A percentile compares a stretch with the other conserved stretches of the same genome.
Evolutionary conservation across 30 jellyfish, hydroid and myxozoan species (phyloP).

Genomic region (Rhopilema esculentum): DNA sequence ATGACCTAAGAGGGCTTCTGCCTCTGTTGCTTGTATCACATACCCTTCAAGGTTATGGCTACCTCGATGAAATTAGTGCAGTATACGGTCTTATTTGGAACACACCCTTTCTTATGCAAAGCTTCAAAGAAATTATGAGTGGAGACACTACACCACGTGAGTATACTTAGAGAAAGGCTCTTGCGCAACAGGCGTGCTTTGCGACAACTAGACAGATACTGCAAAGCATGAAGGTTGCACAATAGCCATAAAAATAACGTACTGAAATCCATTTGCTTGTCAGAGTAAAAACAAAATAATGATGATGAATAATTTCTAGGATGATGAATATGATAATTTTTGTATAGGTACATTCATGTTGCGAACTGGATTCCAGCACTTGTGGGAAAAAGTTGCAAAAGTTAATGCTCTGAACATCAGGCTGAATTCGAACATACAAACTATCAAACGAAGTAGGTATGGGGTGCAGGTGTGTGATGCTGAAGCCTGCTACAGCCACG

Average conservation of each 20-base stretch:
- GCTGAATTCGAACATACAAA: constrained; percentile 26
- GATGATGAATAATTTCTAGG: too few species aligned
- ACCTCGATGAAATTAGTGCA: constrained; percentile 68
- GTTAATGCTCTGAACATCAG: constrained; percentile 52
- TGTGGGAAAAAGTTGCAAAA: constrained; percentile 76
- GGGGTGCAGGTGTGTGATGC: constrained; percentile 48
- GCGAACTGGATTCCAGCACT: constrained; percentile 77
- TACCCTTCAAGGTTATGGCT: constrained; percentile 80
- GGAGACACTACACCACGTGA: constrained; percentile 55
- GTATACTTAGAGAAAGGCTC: too few species aligned
- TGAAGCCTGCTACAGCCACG: constrained; percentile 27
- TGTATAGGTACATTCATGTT: constrained; percentile 66
- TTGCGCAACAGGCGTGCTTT: too few species aligned
- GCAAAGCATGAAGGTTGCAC: too few species aligned
- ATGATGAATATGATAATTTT: too few species aligned
- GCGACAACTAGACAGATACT: too few species aligned
- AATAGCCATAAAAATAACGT: too few species aligned
- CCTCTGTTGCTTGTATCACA: constrained; percentile 69
- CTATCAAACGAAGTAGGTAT: constrained; percentile 29
- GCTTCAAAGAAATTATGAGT: constrained; percentile 21
- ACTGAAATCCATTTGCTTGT: too few species aligned
- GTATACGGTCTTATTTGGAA: constrained; percentile 78
- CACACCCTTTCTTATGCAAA: constrained; percentile 66
- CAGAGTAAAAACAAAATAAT: too few species aligned
- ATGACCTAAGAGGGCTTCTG: constrained; percentile 46